These are phyloP conservation scores for Bellardia pandia DNA, from an alignment of 2,888 invertebrate species.

Conservation along the genomic window DNA sequence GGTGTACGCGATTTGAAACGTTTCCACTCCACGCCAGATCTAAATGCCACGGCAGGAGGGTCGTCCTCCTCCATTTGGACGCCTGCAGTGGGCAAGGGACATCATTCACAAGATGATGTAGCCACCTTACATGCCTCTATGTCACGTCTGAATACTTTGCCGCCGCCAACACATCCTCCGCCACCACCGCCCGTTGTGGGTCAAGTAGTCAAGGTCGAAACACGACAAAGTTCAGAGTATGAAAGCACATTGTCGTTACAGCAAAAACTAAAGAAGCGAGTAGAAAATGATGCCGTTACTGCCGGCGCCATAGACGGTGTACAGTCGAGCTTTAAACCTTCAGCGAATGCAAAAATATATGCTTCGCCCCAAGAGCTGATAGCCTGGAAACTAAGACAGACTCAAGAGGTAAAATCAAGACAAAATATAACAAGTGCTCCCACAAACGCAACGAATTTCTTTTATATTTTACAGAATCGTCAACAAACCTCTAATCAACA, in stretches of 20 bases:
- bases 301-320: conserved; percentile 84
- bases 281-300: conserved; percentile 80
- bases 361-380: conserved; percentile 94
- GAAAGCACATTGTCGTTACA: conserved; percentile 84
- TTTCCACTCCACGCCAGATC: conserved; percentile 96
- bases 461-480: conserved; percentile 72
- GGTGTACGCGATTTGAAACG: conserved; percentile 87
- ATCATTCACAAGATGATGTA: conserved; percentile 90
- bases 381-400: conserved; percentile 85
- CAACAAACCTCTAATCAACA: conserved; percentile 73
- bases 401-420: conserved; percentile 78
- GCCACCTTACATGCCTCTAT: conserved; percentile 84
- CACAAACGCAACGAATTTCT: not conserved
- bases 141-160: conserved; percentile 85
- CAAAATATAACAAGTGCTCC: not conserved
- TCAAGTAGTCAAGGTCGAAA: conserved; percentile 89
- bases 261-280: conserved; percentile 82
- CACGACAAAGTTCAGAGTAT: conserved; percentile 85
- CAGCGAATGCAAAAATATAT: conserved; percentile 93
- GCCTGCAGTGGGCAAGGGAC: conserved; percentile 84
- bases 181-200: conserved; percentile 91
- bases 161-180: conserved; percentile 92
- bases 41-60: conserved; percentile 85
- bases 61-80: conserved; percentile 83
- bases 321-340: conserved; percentile 95